phyloP scores from a whole-genome alignment of 2,888 invertebrate species.

The Galerucella calmariensis region DNA sequence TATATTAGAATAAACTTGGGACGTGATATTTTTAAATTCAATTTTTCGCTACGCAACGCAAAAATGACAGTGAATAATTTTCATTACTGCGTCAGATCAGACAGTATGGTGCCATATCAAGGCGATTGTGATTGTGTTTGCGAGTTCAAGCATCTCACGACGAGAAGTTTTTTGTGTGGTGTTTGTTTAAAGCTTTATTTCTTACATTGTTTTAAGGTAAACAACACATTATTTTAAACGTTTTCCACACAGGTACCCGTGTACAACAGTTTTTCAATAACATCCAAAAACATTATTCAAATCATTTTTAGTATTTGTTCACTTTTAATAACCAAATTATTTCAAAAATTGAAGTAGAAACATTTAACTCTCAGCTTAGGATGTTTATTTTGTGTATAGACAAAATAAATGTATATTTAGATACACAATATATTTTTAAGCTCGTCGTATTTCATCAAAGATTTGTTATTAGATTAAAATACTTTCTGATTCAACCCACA shows the following conservation, averaged over 20 bases:
- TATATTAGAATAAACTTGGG: background rate
- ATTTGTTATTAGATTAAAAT: no score
- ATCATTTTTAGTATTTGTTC: no score
- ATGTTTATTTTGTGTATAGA: no score
- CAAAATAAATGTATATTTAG: no score
- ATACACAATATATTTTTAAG: no score
- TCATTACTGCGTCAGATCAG: slow-evolving; percentile 1
- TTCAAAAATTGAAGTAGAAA: no score
- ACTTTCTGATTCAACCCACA: no score
- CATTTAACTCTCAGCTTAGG: no score
- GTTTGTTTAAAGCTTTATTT: slow-evolving; percentile 13
- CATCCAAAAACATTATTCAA: no score
- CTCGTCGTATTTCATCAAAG: no score
- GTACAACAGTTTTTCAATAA: background rate
- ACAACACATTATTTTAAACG: background rate
- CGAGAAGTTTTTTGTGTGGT: slow-evolving; percentile 8
- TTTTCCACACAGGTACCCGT: background rate
- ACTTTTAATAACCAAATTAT: no score
- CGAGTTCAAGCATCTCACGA: background rate
- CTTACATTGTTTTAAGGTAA: slow-evolving; percentile 10
- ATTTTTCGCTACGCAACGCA: background rate
- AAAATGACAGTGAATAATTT: slow-evolving; percentile 5
- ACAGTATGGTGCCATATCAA: slow-evolving; percentile 5
- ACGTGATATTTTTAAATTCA: background rate
- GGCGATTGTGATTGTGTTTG: slow-evolving; percentile 6